phyloP scores from a whole-genome alignment of 2,797 vertebrate species.

The Hoplostethus mediterraneus region DNA sequence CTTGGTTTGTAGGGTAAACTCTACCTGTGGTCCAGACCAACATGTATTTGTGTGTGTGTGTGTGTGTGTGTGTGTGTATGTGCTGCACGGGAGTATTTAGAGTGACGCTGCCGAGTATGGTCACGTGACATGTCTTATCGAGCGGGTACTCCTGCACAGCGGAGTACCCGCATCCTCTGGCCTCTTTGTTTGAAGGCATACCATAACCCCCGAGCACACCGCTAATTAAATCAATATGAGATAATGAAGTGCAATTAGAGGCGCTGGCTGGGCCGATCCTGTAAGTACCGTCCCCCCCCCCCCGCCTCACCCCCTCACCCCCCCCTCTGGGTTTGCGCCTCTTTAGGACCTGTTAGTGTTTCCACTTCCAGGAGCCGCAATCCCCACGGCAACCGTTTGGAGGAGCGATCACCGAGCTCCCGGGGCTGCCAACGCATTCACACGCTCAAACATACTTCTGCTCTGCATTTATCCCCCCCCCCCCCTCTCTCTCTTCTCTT shows the following conservation, averaged over 20 bases:
- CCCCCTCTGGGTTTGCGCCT: constrained; percentile 91
- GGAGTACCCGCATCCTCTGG: constrained; percentile 63
- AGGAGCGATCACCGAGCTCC: constrained; percentile 93
- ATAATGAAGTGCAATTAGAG: constrained; percentile 99
- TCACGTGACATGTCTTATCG: constrained; percentile 60
- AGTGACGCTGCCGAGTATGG: constrained; percentile 63
- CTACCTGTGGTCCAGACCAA: constrained; percentile 56
- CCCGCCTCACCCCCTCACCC: too few species aligned
- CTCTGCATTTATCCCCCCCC: constrained; percentile 73
- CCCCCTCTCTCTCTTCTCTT: constrained; percentile 2
- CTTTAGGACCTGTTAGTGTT: constrained; percentile 97
- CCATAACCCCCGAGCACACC: constrained; percentile 90
- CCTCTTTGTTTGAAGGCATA: constrained; percentile 86
- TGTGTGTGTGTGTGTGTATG: constrained; percentile 28
- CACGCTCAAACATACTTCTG: constrained; percentile 73
- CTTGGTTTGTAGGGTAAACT: constrained; percentile 21
- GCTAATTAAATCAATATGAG: constrained; percentile 99
- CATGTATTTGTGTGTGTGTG: constrained; percentile 50
- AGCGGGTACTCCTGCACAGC: constrained; percentile 34
- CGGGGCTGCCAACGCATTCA: constrained; percentile 90
- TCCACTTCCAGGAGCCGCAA: constrained; percentile 93
- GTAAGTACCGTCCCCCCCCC: constrained; percentile 90
- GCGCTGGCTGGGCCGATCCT: constrained; percentile 86
- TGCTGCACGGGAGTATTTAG: constrained; percentile 55
- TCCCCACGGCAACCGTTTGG: constrained; percentile 94